A percentile compares a stretch with the other conserved stretches of the same genome.
Conservation (phyloP, 1,140 invertebrate species). For the Thaumetopoea pityocampa region DNA sequence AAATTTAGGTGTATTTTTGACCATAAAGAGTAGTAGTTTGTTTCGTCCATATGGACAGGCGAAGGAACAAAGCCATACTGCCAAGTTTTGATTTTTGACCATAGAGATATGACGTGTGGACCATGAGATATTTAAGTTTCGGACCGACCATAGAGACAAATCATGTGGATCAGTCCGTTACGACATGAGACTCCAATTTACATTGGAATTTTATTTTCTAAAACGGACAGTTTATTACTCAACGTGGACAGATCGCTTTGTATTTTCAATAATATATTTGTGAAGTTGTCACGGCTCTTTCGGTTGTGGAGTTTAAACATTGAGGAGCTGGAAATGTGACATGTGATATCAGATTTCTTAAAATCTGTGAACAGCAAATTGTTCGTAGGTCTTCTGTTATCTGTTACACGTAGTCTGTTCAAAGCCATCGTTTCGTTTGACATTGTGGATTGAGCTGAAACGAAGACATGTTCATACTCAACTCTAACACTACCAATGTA, state of each 20-base stretch:
- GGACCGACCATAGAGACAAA: too few species aligned
- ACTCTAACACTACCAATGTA: too few species aligned
- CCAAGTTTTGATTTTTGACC: too few species aligned
- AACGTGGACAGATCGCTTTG: constrained; percentile 52
- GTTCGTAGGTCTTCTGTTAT: constrained; percentile 17
- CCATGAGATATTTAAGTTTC: too few species aligned
- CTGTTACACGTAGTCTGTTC: constrained; percentile 22
- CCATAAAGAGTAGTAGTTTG: too few species aligned
- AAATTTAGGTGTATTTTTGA: too few species aligned
- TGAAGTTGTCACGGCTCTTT: constrained; percentile 54
- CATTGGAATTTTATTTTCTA: constrained; percentile 45
- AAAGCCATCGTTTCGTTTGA: constrained; percentile 21
- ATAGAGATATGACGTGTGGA: too few species aligned
- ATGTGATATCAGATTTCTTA: constrained; percentile 42
- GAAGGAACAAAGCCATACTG: too few species aligned
- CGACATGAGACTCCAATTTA: too few species aligned
- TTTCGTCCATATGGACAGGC: too few species aligned
- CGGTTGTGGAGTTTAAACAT: constrained; percentile 42
- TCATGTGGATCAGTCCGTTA: too few species aligned
- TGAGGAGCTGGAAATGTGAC: constrained; percentile 44
- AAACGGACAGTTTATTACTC: constrained; percentile 48
- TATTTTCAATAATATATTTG: constrained; percentile 54
- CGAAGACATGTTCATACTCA: constrained; percentile 9
- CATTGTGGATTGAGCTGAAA: constrained; percentile 28
- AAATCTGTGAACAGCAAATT: constrained; percentile 34